Evolutionary conservation across 2,888 invertebrate genomes (phyloP), one percentile per base, ranked within the genome.

Genomic region (Endomychus coccineus): DNA sequence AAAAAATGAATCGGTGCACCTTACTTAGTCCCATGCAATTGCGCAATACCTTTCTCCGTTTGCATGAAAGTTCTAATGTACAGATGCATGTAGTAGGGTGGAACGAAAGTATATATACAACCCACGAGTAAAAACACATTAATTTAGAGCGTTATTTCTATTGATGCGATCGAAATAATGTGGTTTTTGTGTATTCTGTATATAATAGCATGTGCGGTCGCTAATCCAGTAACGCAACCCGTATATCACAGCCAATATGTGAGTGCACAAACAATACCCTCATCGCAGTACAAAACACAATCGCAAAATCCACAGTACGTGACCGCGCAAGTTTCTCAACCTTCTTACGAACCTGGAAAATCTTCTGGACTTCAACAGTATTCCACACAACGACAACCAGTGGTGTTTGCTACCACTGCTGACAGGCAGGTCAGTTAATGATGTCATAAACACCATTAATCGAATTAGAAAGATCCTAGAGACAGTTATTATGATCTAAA

Each of bases 341-440:
- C 54, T 3, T 45, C 46, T 10, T 52, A 49, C 22, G 53, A 55
- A 22, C n/a, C 41, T n/a, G 45, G 41, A 27, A 42, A 36, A 15
- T 33, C 42, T 13, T 47, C 43, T 13, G 57, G 57, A 9, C 42
- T 55, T 4, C 56, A 55, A 63, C 55, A 64, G 62, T 53, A 62
- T 62, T 67, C 67, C 34, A 68, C 71, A 40, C 68, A 70, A 49
- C 46, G 12, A 36, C 50, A 52, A 48, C 69, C 69, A 44, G 68
- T 69, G 49, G 57, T 69, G 41, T 59, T 67, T 30, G 49, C 67
- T 2, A 66, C 66, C 51, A 67, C 43, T 25, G 54, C 51, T 14
- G 56, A 60, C 13, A 64, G 71, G 57, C 68, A 73, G 51, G 74
- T 74, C 60, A 68, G 68, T 54, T 51, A 1, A 53, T 57, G n/a